A percentile compares a stretch with the other conserved stretches of the same genome.
Conservation (phyloP, 1,140 invertebrate genomes). For the Diploscapter pachys region DNA sequence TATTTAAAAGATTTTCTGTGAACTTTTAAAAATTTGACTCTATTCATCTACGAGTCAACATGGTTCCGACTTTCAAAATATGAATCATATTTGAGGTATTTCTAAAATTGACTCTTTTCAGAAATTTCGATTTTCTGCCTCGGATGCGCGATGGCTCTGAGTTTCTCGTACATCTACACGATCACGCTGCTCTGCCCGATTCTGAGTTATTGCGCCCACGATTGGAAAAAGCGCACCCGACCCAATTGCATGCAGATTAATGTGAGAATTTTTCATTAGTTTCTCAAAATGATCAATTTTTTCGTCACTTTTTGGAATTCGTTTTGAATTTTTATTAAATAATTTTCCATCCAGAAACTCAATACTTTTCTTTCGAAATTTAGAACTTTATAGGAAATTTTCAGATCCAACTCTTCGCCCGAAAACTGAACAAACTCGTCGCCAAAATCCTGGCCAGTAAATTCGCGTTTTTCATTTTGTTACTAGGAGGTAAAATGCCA, state of each 20-base stretch:
- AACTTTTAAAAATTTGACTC: too few species aligned
- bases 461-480: background rate
- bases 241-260: background rate
- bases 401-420: constrained; percentile 4
- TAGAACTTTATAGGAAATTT: constrained; percentile 1
- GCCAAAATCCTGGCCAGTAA: constrained; percentile 14
- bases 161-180: constrained; percentile 54
- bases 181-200: constrained; percentile 53
- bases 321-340: background rate
- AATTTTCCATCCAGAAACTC: too few species aligned
- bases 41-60: background rate
- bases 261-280: too few species aligned
- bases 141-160: constrained; percentile 51
- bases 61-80: background rate
- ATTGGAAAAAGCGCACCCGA: constrained; percentile 14
- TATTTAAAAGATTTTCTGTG: too few species aligned
- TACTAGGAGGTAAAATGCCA: background rate
- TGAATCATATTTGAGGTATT: background rate
- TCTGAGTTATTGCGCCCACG: constrained; percentile 37
- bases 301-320: constrained; percentile 13
- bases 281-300: constrained; percentile 12
- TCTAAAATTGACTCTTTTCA: constrained; percentile 18
- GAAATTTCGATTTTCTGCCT: constrained; percentile 66
- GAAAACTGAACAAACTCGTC: constrained; percentile 5
- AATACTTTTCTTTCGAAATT: background rate